Evolutionary conservation across 2,113 vertebrate species (phyloP).

Genomic region (Ailuropoda melanoleuca): DNA sequence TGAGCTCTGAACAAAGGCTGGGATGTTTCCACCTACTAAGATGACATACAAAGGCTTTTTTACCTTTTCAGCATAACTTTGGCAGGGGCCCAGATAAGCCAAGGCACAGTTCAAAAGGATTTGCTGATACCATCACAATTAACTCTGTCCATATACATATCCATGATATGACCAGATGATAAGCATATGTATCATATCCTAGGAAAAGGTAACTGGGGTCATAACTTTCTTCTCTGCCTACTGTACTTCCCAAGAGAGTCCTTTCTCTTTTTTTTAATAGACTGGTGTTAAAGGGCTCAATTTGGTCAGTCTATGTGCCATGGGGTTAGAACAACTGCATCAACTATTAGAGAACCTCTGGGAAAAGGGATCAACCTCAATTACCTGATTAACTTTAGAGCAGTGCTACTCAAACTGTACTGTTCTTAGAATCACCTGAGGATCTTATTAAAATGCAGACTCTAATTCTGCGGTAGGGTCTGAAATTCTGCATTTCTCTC

Average conservation of each 20-base stretch:
- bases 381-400: not conserved
- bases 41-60: not conserved
- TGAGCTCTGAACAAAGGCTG: not conserved
- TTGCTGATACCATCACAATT: not conserved
- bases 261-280: not conserved
- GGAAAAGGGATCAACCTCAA: not conserved
- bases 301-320: not conserved
- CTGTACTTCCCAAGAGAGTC: not conserved
- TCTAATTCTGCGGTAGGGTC: not conserved
- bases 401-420: not conserved
- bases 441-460: not conserved
- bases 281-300: not conserved
- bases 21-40: not conserved
- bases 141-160: not conserved
- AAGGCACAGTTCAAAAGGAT: slow-evolving; percentile 27
- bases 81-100: not conserved
- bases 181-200: not conserved
- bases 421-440: not conserved
- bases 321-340: not conserved
- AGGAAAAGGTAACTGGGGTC: not conserved
- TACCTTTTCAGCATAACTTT: not conserved
- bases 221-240: not conserved
- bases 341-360: not conserved
- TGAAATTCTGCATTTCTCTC: not conserved
- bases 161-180: not conserved